A percentile compares a stretch with the other conserved stretches of the same genome.
These are phyloP conservation scores for Cyanoliseus patagonus DNA, from an alignment of 2,113 vertebrate genomes.

Conservation along the genomic window DNA sequence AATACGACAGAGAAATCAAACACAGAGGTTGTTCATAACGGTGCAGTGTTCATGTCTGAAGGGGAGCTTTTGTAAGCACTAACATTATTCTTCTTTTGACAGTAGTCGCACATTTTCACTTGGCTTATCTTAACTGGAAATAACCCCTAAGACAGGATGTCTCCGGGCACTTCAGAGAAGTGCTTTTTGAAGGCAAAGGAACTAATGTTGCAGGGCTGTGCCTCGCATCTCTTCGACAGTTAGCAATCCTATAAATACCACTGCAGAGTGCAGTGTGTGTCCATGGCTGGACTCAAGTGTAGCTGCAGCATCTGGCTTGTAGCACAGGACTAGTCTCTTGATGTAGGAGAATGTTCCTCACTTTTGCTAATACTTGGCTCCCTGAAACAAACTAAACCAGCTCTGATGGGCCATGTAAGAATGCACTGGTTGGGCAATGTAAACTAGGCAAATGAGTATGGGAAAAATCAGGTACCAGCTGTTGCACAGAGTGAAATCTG, in stretches of 20 bases:
- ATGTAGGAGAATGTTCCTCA: background rate
- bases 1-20: slow-evolving; percentile 49
- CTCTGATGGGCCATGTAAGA: background rate
- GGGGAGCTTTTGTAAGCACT: slow-evolving; percentile 34
- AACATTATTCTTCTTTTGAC: slow-evolving; percentile 50
- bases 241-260: background rate
- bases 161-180: slow-evolving; percentile 37
- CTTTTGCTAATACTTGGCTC: background rate
- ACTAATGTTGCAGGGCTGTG: background rate
- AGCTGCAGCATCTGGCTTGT: background rate
- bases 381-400: background rate
- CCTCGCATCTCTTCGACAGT: background rate
- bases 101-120: slow-evolving; percentile 27
- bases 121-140: slow-evolving; percentile 48
- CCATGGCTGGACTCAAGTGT: background rate
- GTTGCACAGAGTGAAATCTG: background rate
- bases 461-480: background rate
- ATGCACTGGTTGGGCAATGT: background rate
- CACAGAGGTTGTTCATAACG: background rate
- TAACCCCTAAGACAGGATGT: slow-evolving; percentile 39
- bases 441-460: background rate
- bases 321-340: background rate
- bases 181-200: slow-evolving; percentile 47
- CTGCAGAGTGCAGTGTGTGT: background rate
- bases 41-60: background rate